Conservation (phyloP, 2,797 vertebrate genomes). For the Girardinus metallicus region DNA sequence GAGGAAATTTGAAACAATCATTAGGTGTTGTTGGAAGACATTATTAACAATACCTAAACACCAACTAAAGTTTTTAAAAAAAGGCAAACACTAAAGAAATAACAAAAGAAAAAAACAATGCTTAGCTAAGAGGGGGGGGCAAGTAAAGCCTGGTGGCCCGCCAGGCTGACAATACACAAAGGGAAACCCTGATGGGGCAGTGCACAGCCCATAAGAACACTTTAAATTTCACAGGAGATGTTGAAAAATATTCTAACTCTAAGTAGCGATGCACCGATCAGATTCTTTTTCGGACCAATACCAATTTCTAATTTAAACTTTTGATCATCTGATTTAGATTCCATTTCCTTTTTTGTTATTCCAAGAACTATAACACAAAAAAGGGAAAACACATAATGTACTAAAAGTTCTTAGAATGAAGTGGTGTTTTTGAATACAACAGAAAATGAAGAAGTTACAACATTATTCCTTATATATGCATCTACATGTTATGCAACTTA, state of each 20-base stretch:
- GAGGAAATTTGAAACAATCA: too few species aligned
- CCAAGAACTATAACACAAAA: background rate
- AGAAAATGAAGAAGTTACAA: background rate
- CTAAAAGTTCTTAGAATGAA: background rate
- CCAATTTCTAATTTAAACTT: background rate
- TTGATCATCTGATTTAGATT: background rate
- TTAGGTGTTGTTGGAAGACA: too few species aligned
- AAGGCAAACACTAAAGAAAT: too few species aligned
- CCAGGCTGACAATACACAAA: too few species aligned
- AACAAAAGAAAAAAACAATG: too few species aligned
- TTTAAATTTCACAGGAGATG: background rate
- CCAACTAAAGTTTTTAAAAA: too few species aligned
- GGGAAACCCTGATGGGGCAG: background rate
- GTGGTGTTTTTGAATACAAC: background rate
- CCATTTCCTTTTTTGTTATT: background rate
- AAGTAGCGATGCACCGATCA: background rate
- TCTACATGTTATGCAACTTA: background rate
- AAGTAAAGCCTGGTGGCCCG: too few species aligned
- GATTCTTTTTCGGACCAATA: background rate
- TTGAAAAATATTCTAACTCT: background rate
- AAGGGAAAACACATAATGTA: background rate
- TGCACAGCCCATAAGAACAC: background rate
- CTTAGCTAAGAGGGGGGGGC: too few species aligned
- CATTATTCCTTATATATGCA: too few species aligned
- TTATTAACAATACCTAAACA: too few species aligned